Evolutionary conservation across 2,888 invertebrate genomes (phyloP).

Genomic region (Spicauda simplicius): DNA sequence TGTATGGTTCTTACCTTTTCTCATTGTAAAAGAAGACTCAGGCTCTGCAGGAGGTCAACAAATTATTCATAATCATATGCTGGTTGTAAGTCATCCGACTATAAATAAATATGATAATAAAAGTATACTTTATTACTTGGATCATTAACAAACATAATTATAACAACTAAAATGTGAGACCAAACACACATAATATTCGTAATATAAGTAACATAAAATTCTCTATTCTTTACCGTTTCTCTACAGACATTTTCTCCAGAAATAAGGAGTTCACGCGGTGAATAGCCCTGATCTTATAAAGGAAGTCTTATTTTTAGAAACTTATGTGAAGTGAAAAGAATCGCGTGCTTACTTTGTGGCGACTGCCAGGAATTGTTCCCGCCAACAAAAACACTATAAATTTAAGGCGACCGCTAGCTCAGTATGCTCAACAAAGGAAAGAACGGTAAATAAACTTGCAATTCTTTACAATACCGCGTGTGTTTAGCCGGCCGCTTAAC

Average conservation of each 20-base stretch:
- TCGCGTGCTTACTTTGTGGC: conserved; percentile 49
- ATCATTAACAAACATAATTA: not conserved
- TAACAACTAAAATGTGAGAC: not conserved
- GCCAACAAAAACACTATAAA: conserved; percentile 47
- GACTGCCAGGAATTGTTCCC: conserved; percentile 52
- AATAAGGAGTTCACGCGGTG: not conserved
- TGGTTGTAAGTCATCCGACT: no score
- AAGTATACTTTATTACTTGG: not conserved
- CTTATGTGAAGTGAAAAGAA: conserved; percentile 50
- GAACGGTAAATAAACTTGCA: not conserved
- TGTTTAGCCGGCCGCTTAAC: not conserved
- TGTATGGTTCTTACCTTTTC: no score
- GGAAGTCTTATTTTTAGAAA: conserved; percentile 54
- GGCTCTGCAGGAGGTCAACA: no score
- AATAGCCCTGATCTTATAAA: conserved; percentile 44
- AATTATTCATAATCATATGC: no score
- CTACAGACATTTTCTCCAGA: not conserved
- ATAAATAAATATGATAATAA: no score
- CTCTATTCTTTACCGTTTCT: not conserved
- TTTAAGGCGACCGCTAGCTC: conserved; percentile 18
- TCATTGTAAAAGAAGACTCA: no score
- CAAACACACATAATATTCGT: no score
- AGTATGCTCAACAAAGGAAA: conserved; percentile 3
- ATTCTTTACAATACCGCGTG: not conserved
- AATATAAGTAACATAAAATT: not conserved